phyloP scores from a whole-genome alignment of 2,113 vertebrate genomes.

The Uropsilus gracilis region DNA sequence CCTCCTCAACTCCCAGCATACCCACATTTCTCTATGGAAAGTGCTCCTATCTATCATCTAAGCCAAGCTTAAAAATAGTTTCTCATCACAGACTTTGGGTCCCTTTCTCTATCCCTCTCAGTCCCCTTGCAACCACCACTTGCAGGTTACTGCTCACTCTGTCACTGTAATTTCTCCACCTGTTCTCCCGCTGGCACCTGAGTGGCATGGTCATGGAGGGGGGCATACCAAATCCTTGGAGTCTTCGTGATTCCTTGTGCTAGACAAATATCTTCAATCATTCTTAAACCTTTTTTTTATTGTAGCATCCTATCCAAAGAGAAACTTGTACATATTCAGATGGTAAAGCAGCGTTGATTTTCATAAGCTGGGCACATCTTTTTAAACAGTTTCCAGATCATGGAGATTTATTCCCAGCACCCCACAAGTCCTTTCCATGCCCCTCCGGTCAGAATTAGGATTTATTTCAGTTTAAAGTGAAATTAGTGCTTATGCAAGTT shows the following conservation, averaged over 20 bases:
- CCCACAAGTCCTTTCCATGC: neutral
- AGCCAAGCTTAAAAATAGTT: neutral
- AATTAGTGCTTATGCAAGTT: neutral
- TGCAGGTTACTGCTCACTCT: neutral
- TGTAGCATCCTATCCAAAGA: neutral
- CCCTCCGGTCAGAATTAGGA: no score
- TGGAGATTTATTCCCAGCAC: neutral
- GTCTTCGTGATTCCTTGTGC: neutral
- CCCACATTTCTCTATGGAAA: neutral
- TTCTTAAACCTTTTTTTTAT: neutral
- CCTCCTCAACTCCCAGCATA: no score
- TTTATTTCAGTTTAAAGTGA: neutral
- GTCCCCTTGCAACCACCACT: neutral
- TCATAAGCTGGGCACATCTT: neutral
- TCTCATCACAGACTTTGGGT: rapidly evolving
- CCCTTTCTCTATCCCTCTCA: neutral
- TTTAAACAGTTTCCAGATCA: neutral
- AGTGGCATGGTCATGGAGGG: neutral
- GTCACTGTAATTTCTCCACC: rapidly evolving
- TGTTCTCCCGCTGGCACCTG: neutral
- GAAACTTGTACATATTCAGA: neutral
- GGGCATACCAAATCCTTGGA: neutral
- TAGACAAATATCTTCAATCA: neutral
- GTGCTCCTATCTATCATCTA: neutral
- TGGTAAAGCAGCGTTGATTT: neutral